phyloP scores from a whole-genome alignment of 2,797 vertebrate species.

The Thaleichthys pacificus region DNA sequence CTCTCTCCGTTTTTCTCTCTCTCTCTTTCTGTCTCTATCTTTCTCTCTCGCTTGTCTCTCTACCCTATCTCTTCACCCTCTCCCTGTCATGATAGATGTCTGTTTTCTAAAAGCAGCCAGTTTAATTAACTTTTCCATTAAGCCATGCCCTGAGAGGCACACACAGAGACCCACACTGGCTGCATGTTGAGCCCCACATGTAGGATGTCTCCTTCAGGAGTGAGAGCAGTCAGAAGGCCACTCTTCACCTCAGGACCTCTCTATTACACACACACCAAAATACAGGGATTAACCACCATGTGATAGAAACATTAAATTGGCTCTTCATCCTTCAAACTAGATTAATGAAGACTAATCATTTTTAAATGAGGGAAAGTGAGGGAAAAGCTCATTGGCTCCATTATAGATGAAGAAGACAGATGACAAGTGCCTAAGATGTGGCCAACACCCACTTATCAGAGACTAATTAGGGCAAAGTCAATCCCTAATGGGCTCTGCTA shows the following conservation, averaged over 20 bases:
- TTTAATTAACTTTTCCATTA: slow-evolving; percentile 54
- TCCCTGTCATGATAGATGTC: slow-evolving; percentile 29
- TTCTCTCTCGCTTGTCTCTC: background rate
- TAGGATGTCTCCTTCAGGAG: background rate
- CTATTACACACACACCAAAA: slow-evolving; percentile 25
- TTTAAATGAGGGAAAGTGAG: slow-evolving; percentile 58
- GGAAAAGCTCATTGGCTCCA: slow-evolving; percentile 47
- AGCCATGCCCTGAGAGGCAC: slow-evolving; percentile 42
- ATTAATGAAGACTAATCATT: slow-evolving; percentile 59
- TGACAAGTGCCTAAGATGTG: slow-evolving; percentile 53
- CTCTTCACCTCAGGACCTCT: slow-evolving; percentile 19
- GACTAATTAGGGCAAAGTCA: slow-evolving; percentile 64
- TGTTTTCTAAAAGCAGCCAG: slow-evolving; percentile 44
- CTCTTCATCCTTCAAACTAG: slow-evolving; percentile 46
- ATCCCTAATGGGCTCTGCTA: slow-evolving; percentile 57
- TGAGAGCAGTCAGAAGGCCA: background rate
- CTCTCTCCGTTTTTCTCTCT: background rate
- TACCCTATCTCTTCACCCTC: background rate
- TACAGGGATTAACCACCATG: slow-evolving; percentile 53
- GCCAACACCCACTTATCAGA: slow-evolving; percentile 59
- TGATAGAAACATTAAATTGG: background rate
- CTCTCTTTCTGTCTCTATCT: background rate
- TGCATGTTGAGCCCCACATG: background rate
- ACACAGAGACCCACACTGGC: slow-evolving; percentile 14
- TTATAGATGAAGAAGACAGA: slow-evolving; percentile 64